Base-by-base conservation (phyloP, 2,113 vertebrate genomes). In the Anser cygnoides region DNA sequence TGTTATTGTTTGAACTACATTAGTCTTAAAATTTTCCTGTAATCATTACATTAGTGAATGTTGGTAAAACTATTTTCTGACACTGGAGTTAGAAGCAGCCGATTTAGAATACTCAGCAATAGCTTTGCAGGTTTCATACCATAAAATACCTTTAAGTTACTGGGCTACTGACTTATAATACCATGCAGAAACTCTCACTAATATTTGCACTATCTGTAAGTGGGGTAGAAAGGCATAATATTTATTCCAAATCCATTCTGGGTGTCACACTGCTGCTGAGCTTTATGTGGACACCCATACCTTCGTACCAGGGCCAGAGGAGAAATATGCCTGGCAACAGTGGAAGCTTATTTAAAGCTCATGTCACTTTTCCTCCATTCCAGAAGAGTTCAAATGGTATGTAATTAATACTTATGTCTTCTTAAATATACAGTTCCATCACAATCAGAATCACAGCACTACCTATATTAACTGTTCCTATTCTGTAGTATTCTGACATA, bases 381-480 rank as follows among this genome's bases (percentile, higher is more conserved):
- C 83, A 87, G 55, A 79, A 92, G 8, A 82, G 49, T n/a, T 84
- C 71, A 84, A 66, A 89, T 84, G 63, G 44, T 63, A 79, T 76
- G 49, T 79, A 91, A 92, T 91, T 95, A 97, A 85, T 79, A 82
- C 58, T 89, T 72, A 94, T 43, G 55, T 89, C 37, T 87, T 91
- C 71, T 85, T 92, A 91, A 96, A 76, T 87, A 92, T 66, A 46
- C 43, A 61, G 78, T 71, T 78, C 90, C 81, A 90, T 91, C 74
- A 33, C 94, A 89, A 95, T 89, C 94, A 93, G 89, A 89, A 49
- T 82, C 80, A 91, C 31, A 82, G 70, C 79, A 82, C 43, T 65
- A 73, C 26, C 77, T 82, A 6, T 31, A 73, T 82, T 91, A 84
- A 55, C 55, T 85, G 44, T 59, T 76, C 66, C 49, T 66, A 11